Percentiles rank a stretch among this genome's conserved stretches.
phyloP scores from a whole-genome alignment of 2,113 vertebrate species.

The Cynocephalus volans region DNA sequence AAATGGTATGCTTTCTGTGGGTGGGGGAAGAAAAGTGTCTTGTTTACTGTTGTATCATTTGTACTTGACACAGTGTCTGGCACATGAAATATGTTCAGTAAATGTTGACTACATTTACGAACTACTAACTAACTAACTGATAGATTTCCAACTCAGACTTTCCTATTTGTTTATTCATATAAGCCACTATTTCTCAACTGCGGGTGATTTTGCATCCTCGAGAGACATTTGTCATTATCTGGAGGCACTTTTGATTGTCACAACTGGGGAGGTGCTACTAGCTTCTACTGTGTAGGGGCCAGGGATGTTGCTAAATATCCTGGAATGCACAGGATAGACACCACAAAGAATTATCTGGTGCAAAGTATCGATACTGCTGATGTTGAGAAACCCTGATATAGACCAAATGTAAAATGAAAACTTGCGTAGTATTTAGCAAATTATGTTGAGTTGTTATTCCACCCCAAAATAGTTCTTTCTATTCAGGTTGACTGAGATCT shows the following conservation, averaged over 20 bases:
- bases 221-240: no score
- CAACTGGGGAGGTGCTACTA: fast-evolving
- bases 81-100: fast-evolving
- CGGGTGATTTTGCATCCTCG: fast-evolving
- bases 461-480: not conserved
- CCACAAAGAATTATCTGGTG: fast-evolving
- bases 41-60: fast-evolving
- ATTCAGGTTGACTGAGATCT: not conserved
- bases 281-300: no score
- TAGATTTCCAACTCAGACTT: not conserved
- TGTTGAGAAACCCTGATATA: not conserved
- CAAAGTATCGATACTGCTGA: not conserved
- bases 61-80: no score
- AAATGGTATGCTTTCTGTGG: fast-evolving
- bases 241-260: not conserved
- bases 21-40: not conserved
- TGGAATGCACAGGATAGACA: fast-evolving
- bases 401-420: not conserved
- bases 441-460: not conserved
- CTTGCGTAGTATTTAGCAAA: not conserved
- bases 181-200: not conserved
- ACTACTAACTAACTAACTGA: no score
- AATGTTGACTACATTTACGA: not conserved
- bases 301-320: fast-evolving
- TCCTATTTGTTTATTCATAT: not conserved